Evolutionary conservation across 2,113 vertebrate species (phyloP).

Genomic region (Leptosomus discolor): DNA sequence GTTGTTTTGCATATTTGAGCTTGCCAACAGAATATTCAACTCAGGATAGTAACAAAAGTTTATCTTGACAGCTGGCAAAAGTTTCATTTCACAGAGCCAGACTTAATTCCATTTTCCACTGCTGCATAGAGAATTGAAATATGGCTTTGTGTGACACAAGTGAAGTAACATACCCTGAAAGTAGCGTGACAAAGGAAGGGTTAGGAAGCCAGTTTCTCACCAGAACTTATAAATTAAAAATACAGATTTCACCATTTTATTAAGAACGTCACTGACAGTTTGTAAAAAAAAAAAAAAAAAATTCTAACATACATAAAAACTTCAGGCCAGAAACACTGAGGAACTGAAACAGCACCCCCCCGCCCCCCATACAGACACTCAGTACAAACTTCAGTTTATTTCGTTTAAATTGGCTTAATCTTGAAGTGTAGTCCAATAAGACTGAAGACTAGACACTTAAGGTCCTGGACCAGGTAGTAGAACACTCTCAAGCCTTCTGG

Average conservation of each 20-base stretch:
- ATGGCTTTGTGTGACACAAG: neutral
- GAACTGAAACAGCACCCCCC: constrained; percentile 5
- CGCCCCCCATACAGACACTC: neutral
- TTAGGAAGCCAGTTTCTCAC: neutral
- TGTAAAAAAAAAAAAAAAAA: constrained; percentile 46
- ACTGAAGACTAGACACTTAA: constrained; percentile 99
- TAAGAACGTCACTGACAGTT: constrained; percentile 52
- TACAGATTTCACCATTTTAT: constrained; percentile 55
- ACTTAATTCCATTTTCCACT: neutral
- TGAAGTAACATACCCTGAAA: neutral
- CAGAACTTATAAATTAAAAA: constrained; percentile 41
- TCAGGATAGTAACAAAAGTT: fast-evolving
- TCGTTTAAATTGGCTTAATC: constrained; percentile 95
- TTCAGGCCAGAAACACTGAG: neutral
- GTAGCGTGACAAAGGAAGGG: neutral
- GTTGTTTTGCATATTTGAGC: neutral
- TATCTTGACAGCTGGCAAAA: neutral
- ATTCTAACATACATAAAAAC: constrained; percentile 68
- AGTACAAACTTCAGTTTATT: constrained; percentile 40
- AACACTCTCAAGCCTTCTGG: constrained; percentile 97
- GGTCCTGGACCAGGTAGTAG: constrained; percentile 98
- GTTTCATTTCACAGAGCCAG: neutral
- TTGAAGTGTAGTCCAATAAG: constrained; percentile 98
- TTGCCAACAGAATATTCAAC: neutral
- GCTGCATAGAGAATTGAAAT: neutral